Percentiles rank a stretch among this genome's conserved stretches.
phyloP scores from a whole-genome alignment of 2,888 invertebrate genomes.

The Deroplatys truncata region DNA sequence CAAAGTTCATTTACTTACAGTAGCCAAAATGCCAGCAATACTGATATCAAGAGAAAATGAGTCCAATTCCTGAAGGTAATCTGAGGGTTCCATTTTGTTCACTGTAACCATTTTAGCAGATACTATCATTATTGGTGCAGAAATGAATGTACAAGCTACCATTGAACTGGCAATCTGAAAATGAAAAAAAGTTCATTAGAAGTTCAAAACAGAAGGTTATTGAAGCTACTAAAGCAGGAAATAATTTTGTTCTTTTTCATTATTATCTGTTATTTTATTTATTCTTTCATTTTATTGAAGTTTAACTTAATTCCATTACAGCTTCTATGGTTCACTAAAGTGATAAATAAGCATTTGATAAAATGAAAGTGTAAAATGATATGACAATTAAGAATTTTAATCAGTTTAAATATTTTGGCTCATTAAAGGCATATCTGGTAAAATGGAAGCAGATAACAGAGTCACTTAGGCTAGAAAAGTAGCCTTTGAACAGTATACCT shows the following conservation, averaged over 20 bases:
- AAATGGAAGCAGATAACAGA: no score
- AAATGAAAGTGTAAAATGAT: no score
- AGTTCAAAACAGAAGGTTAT: not conserved
- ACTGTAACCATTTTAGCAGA: conserved; percentile 89
- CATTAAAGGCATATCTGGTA: no score
- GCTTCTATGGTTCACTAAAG: no score
- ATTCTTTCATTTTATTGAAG: no score
- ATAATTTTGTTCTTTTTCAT: not conserved
- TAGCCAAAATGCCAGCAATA: conserved; percentile 70
- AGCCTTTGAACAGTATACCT: no score
- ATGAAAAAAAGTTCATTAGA: conserved; percentile 16
- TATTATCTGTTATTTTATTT: no score
- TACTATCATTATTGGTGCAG: conserved; percentile 92
- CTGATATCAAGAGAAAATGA: conserved; percentile 80
- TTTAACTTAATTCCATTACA: no score
- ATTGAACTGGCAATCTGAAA: conserved; percentile 83
- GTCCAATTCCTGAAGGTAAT: conserved; percentile 73
- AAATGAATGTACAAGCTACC: conserved; percentile 91
- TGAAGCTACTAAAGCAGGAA: not conserved
- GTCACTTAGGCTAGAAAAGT: no score
- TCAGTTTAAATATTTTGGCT: no score
- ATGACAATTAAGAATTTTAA: no score
- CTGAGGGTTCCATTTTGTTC: conserved; percentile 61
- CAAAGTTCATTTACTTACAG: conserved; percentile 45
- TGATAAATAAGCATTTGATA: no score